Percentiles rank a stretch among this genome's conserved stretches.
These are phyloP conservation scores for Coelopa frigida DNA, from an alignment of 1,140 invertebrate species.

Conservation along the genomic window DNA sequence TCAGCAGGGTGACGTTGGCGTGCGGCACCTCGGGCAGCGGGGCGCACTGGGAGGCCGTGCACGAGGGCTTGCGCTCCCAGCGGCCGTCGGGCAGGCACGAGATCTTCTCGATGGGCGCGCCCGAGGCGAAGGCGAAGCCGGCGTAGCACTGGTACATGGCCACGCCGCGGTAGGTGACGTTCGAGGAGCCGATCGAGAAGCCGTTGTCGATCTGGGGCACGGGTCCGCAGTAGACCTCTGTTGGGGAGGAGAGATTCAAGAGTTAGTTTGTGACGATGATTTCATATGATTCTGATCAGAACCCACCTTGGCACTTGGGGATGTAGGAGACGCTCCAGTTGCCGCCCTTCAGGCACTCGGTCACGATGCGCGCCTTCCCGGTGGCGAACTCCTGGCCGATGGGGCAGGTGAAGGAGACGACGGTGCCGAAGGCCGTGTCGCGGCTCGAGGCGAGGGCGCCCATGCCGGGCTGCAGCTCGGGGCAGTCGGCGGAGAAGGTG, in stretches of 20 bases:
- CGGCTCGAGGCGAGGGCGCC: slow-evolving; percentile 83
- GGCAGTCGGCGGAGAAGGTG: slow-evolving; percentile 90
- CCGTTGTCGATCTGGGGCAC: slow-evolving; percentile 97
- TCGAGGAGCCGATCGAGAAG: slow-evolving; percentile 89
- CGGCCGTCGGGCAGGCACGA: slow-evolving; percentile 79
- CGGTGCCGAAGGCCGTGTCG: slow-evolving; percentile 86
- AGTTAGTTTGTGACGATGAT: too few relatives aligned
- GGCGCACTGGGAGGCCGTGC: slow-evolving; percentile 88
- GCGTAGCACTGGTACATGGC: slow-evolving; percentile 96
- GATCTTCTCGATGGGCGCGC: slow-evolving; percentile 80
- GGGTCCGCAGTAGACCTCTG: slow-evolving; percentile 93
- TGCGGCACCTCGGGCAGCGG: slow-evolving; percentile 79
- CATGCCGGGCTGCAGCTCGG: slow-evolving; percentile 70
- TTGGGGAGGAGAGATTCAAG: slow-evolving; percentile 16
- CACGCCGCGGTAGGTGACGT: slow-evolving; percentile 86
- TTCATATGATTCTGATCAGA: neutral
- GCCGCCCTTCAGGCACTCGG: slow-evolving; percentile 80
- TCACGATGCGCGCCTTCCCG: slow-evolving; percentile 73
- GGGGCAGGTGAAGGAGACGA: slow-evolving; percentile 84
- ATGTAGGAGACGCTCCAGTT: slow-evolving; percentile 90
- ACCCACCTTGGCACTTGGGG: slow-evolving; percentile 78
- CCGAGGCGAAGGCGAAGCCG: slow-evolving; percentile 87
- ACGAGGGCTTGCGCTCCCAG: slow-evolving; percentile 87
- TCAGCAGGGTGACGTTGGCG: slow-evolving; percentile 81
- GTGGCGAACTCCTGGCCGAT: slow-evolving; percentile 92